Percentiles rank a stretch among this genome's conserved stretches.
phyloP scores from a whole-genome alignment of 2,888 invertebrate species.

The Aphrophora alni region DNA sequence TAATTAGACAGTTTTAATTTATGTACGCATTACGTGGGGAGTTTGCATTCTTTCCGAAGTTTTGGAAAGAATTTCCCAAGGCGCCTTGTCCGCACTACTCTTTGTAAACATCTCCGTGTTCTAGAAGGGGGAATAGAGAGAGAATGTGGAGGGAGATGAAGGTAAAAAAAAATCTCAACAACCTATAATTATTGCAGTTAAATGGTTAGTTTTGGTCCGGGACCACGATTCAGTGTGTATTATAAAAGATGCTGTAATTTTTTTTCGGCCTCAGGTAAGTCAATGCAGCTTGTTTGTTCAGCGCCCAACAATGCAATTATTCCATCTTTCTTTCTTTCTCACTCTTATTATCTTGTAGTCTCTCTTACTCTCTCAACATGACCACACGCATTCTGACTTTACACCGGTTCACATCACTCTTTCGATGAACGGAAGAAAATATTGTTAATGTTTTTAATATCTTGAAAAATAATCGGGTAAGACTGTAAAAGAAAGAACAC shows the following conservation, averaged over 20 bases:
- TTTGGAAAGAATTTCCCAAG: conserved; percentile 1
- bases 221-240: not conserved
- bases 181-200: conserved; percentile 2
- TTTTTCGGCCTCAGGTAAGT: conserved; percentile 3
- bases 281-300: conserved; percentile 6
- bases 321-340: not conserved
- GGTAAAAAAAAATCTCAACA: not conserved
- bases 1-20: not conserved
- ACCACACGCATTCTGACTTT: not conserved
- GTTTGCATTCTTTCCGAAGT: not conserved
- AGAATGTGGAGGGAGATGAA: not conserved
- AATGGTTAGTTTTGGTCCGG: not conserved
- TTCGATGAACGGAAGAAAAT: no score
- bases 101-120: not conserved
- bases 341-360: not conserved
- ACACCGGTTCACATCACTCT: not conserved
- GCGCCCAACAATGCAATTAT: not conserved
- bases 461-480: no score
- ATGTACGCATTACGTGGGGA: not conserved
- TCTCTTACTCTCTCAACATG: not conserved
- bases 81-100: not conserved
- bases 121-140: not conserved
- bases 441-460: no score
- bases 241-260: conserved; percentile 1
- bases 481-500: no score